Base-by-base conservation (phyloP, 2,797 vertebrate genomes). In the Macroramphosus scolopax region DNA sequence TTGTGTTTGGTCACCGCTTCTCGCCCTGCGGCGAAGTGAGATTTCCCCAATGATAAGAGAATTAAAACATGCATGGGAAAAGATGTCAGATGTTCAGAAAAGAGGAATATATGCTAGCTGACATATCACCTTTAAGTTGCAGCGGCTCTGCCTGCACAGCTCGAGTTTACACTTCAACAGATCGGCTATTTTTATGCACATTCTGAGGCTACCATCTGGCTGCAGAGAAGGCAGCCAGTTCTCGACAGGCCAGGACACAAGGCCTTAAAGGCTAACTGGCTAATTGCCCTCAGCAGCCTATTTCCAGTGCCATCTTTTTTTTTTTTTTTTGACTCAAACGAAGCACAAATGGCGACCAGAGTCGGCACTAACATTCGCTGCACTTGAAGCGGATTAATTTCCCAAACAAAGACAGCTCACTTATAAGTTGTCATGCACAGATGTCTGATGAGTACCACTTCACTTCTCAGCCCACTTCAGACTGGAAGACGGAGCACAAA, bases 191-290 rank as follows among this genome's bases (percentile, higher is more conserved):
- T 80, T 36, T 69, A 68, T 60, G 41, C 65, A 31, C 64, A 25
- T 65, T 73, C 75, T 64, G 74, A 68, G 71, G 75, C 80, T 44
- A 74, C 86, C 86, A 88, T 88, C 84, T 88, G 86, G 81, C 73
- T 47, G 6, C 58, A 22, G 22, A 39, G 65, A 36, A 68, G 79
- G 58, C 66, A 57, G 80, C 86, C 86, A 84, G 79, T 67, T 73
- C 80, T 74, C 72, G 14, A 52, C 75, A 59, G 81, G 80, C 71
- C 78, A 50, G 77, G 82, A 80, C 73, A 76, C 72, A 17, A 63
- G 77, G 77, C 79, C 86, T 74, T 75, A 72, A 81, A 81, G 83
- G 83, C 81, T 82, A 86, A 86, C 84, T 83, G 82, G 83, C 83
- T 77, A 74, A 74, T 76, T 68, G 80, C 81, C 83, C 74, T 45